These are phyloP conservation scores for Isichthys henryi DNA, from an alignment of 2,113 vertebrate genomes.

Conservation along the genomic window DNA sequence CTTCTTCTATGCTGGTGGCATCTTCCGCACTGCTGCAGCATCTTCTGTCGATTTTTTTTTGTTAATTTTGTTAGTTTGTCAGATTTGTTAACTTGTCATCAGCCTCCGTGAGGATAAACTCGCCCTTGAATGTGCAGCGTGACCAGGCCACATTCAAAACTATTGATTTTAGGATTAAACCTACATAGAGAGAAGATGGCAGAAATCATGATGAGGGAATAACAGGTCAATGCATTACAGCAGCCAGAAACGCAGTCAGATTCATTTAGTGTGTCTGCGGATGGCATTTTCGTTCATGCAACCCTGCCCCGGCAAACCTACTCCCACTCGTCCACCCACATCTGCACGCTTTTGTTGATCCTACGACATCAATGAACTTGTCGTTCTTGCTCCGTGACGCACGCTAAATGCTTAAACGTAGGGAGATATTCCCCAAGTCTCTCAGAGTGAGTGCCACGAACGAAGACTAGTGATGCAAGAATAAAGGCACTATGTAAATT, in stretches of 20 bases:
- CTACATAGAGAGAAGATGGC: background rate
- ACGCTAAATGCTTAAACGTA: background rate
- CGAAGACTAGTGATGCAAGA: background rate
- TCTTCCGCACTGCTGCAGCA: background rate
- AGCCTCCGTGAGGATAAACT: background rate
- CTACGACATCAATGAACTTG: background rate
- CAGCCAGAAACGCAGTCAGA: background rate
- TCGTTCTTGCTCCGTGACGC: background rate
- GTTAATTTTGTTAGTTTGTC: background rate
- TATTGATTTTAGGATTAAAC: background rate
- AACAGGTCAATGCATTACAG: background rate
- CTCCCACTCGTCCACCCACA: background rate
- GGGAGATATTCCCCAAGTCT: background rate
- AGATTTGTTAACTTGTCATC: background rate
- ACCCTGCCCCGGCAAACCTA: background rate
- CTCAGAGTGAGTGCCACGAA: background rate
- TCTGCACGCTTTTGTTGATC: background rate
- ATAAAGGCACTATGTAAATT: background rate
- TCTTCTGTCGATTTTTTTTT: background rate
- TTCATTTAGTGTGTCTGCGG: background rate
- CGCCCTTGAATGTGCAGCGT: background rate
- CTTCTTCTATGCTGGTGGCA: background rate
- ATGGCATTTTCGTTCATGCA: background rate
- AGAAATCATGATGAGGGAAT: background rate
- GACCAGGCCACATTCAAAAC: background rate